Percentiles rank a stretch among this genome's conserved stretches.
phyloP scores from a whole-genome alignment of 2,888 invertebrate species.

The Ommatoiulus sabulosus region DNA sequence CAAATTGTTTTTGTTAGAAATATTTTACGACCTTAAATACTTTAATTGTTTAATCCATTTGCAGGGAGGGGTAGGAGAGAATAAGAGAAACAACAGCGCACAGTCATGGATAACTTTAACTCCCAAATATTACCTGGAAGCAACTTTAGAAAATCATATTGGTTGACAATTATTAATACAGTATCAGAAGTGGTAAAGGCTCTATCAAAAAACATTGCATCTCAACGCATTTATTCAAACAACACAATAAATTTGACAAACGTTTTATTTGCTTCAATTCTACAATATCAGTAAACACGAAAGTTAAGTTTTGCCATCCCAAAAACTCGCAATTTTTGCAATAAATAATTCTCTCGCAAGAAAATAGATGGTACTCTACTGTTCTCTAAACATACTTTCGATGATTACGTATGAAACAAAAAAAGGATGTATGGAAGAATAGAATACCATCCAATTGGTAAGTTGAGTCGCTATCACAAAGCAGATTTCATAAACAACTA shows the following conservation, averaged over 20 bases:
- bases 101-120: too few species aligned
- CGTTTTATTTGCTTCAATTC: conserved; percentile 56
- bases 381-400: conserved; percentile 52
- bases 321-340: conserved; percentile 54
- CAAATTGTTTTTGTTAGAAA: too few species aligned
- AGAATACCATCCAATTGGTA: conserved; percentile 53
- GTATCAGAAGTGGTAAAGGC: too few species aligned
- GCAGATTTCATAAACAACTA: conserved; percentile 27
- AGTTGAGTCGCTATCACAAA: conserved; percentile 55
- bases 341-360: conserved; percentile 51
- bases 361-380: conserved; percentile 49
- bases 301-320: conserved; percentile 59
- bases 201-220: too few species aligned
- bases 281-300: conserved; percentile 57
- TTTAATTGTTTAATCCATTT: too few species aligned
- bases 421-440: conserved; percentile 40
- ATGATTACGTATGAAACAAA: conserved; percentile 39
- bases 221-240: too few species aligned
- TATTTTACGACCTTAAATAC: too few species aligned
- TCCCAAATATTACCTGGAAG: too few species aligned
- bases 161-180: too few species aligned
- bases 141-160: too few species aligned
- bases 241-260: conserved; percentile 47
- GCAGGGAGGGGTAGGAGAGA: too few species aligned
- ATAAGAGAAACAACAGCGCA: too few species aligned